Evolutionary conservation across 2,797 vertebrate species (phyloP), one percentile per base, ranked within the genome.

Genomic region (Enteromius treurensis): DNA sequence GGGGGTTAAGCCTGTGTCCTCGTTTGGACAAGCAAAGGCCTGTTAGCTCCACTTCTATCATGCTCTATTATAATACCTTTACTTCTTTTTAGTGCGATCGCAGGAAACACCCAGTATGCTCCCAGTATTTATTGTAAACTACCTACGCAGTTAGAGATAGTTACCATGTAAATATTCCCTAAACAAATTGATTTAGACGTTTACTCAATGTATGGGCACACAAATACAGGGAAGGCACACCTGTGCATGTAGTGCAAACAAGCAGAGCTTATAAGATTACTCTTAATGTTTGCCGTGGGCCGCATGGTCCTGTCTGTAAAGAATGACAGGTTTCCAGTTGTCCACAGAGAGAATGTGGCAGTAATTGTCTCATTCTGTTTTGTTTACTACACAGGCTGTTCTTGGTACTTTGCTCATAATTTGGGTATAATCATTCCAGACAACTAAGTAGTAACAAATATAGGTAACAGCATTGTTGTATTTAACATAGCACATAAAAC

Each of bases 1-100:
- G 32, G 29, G 79, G n/a, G n/a, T n/a, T n/a, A n/a, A n/a, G n/a
- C 8, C 79, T 69, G 64, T 79, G 64, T 79, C 23, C 65, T 70
- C 51, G n/a, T 45, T 65, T 51, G 29, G 58, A 81, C 80, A 65
- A 51, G 80, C 70, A 65, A 81, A 65, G 42, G 17, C 42, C 21
- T 81, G 80, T 81, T 58, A 23, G 21, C 40, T 45, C 7, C 77
- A 34, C 29, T 45, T 23, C 55, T 81, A 4, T 81, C 58, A 37
- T 79, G 26, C 29, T 32, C 60, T 64, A 8, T 64, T 32, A 17
- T 64, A 37, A 60, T 62, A 62, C 9, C 23, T 1, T 62, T 8
- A 62, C 3, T 77, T 77, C n/a, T 26, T 32, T 29, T n/a, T n/a
- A 32, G 53, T 29, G 53, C 6, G 47, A 17, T 71, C 53, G 40